These are phyloP conservation scores for Sinodicranocentrus sp. DNA, from an alignment of 2,888 invertebrate genomes.

Conservation along the genomic window DNA sequence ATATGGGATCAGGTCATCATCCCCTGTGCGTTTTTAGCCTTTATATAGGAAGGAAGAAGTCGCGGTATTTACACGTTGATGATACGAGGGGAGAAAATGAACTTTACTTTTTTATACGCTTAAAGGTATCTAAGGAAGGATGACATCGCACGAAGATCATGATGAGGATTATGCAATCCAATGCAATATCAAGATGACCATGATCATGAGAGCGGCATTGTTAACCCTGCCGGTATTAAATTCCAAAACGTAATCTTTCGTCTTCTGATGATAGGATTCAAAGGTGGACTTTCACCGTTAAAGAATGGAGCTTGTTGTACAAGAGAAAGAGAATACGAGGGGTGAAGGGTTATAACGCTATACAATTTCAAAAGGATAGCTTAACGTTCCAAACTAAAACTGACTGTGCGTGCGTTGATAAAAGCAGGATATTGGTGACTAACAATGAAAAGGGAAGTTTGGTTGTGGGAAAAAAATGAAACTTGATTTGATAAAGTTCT, in stretches of 20 bases:
- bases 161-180: slow-evolving; percentile 14
- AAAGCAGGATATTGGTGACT: no score
- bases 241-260: no score
- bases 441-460: no score
- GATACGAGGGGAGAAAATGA: slow-evolving; percentile 2
- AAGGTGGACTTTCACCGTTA: no score
- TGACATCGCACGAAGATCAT: slow-evolving; percentile 9
- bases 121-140: background rate
- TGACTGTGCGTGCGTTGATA: background rate
- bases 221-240: no score
- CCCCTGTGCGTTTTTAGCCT: background rate
- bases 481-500: slow-evolving; percentile 43
- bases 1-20: background rate
- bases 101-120: no score
- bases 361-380: slow-evolving; percentile 32
- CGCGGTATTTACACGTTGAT: background rate
- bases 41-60: background rate
- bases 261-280: no score
- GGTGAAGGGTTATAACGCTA: slow-evolving; percentile 18
- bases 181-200: slow-evolving; percentile 37
- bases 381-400: slow-evolving; percentile 21
- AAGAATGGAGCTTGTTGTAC: no score
- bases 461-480: background rate
- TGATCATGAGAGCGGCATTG: slow-evolving; percentile 10
- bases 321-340: background rate